Percentiles rank a stretch among this genome's conserved stretches.
phyloP scores from a whole-genome alignment of 2,797 vertebrate species.

The Smutsia gigantea region DNA sequence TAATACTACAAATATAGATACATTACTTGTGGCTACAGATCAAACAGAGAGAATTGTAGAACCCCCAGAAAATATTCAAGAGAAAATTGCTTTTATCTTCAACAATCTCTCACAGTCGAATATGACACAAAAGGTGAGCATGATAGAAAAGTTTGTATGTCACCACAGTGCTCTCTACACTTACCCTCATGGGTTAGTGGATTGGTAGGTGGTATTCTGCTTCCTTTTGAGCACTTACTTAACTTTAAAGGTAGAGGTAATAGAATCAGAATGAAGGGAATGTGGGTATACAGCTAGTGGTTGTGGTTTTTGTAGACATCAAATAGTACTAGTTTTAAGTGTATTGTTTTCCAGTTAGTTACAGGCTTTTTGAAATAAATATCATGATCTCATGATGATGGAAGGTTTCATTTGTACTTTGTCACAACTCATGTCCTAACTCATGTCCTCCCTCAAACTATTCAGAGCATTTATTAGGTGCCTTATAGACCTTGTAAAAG shows the following conservation, averaged over 20 bases:
- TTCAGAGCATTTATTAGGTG: not conserved
- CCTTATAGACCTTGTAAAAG: not conserved
- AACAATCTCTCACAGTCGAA: constrained; percentile 99
- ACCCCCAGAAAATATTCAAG: constrained; percentile 98
- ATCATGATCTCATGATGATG: not conserved
- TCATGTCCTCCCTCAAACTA: not conserved
- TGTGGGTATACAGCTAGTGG: not conserved
- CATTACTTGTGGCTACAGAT: constrained; percentile 97
- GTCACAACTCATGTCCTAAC: not conserved
- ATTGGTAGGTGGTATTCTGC: not conserved
- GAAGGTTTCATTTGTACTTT: not conserved
- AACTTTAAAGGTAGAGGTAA: constrained; percentile 1
- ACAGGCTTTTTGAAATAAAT: constrained; percentile 11
- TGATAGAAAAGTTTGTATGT: not conserved
- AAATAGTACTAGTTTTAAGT: not conserved
- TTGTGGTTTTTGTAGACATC: not conserved
- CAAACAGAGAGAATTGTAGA: constrained; percentile 98
- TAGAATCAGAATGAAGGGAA: not conserved
- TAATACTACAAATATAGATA: constrained; percentile 99
- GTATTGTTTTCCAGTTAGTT: not conserved
- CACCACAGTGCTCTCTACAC: not conserved
- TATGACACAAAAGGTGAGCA: constrained; percentile 98
- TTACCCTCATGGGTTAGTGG: not conserved
- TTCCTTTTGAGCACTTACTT: not conserved
- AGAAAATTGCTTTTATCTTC: constrained; percentile 99